Base-by-base conservation (phyloP, 2,888 invertebrate genomes). In the Ophion costatus region DNA sequence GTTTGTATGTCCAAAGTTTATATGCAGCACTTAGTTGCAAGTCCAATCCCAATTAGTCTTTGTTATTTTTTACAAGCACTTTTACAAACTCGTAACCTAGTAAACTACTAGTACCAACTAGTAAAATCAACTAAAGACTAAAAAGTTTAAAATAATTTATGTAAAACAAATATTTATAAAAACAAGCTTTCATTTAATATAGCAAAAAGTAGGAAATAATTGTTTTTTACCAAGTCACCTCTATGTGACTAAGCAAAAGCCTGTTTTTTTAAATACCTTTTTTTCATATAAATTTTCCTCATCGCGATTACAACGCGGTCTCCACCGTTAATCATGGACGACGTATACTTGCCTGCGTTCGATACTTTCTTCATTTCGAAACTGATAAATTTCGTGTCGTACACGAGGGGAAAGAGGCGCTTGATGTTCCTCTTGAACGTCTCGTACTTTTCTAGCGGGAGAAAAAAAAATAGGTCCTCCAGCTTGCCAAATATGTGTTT, bases 341-440 rank as follows among this genome's bases (percentile, higher is more conserved):
- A 51, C 17, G 51, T 51, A 67, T 42, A 78, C 74, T 77, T 90
- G 92, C 92, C 91, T 93, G 94, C 7, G 9, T 91, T 91, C 83
- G 95, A 89, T 56, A 91, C 91, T 87, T 92, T 94, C 93, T 88
- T 90, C 33, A 97, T 92, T 86, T 95, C 94, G 90, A 95, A 95
- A 38, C 96, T 95, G 73, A 97, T 94, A 86, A 95, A 95, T 93
- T 97, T 97, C 0, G 97, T 97, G 89, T 98, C 97, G 91, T 95
- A 97, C 73, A 97, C 94, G 22, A 87, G 89, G 0, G 97, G 97
- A 90, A 97, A 97, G 75, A 96, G 88, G 14, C 91, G 88, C 88
- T 95, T 94, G 0, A 96, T 93, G 78, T 95, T 94, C 69, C 94
- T 94, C 92, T 97, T 97, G 91, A 97, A 97, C 9, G 92, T 91